A percentile compares a stretch with the other conserved stretches of the same genome.
Evolutionary conservation across 2,797 vertebrate genomes (phyloP).

Genomic region (Dicrostonyx torquatus): DNA sequence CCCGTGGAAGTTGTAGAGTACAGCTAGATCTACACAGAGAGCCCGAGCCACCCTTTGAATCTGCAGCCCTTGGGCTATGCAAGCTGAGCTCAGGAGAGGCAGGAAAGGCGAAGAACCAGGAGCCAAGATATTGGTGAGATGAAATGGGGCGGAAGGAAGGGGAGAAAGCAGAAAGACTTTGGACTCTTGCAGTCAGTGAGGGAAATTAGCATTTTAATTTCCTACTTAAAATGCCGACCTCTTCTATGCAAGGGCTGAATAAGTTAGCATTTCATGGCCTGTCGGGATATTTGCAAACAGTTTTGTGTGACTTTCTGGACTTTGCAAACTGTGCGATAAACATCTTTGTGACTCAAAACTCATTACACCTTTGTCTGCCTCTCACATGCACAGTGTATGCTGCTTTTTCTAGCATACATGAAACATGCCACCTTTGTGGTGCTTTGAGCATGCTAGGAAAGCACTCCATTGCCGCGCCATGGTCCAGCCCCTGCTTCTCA

Average conservation of each 20-base stretch:
- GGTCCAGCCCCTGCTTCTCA: too few relatives aligned
- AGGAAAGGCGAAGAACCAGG: not conserved
- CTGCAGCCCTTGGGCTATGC: fast-evolving
- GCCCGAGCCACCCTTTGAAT: fast-evolving
- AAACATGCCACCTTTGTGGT: not conserved
- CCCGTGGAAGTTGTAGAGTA: too few relatives aligned
- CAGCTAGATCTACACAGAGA: fast-evolving
- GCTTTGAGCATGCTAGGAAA: not conserved
- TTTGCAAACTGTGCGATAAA: not conserved
- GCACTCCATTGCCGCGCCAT: too few relatives aligned
- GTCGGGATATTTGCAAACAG: not conserved
- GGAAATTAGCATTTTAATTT: not conserved
- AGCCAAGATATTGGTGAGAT: fast-evolving
- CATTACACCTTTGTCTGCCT: not conserved
- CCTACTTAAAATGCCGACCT: not conserved
- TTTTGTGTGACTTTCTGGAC: not conserved
- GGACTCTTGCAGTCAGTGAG: not conserved
- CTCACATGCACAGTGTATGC: fast-evolving
- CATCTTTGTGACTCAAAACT: not conserved
- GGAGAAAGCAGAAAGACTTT: not conserved
- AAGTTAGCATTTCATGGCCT: not conserved
- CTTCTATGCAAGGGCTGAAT: not conserved
- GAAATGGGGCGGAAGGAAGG: not conserved
- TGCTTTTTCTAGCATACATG: not conserved
- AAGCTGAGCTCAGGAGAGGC: not conserved